A percentile compares a stretch with the other conserved stretches of the same genome.
Conservation (phyloP, 2,888 invertebrate species). For the Parnassius apollo region DNA sequence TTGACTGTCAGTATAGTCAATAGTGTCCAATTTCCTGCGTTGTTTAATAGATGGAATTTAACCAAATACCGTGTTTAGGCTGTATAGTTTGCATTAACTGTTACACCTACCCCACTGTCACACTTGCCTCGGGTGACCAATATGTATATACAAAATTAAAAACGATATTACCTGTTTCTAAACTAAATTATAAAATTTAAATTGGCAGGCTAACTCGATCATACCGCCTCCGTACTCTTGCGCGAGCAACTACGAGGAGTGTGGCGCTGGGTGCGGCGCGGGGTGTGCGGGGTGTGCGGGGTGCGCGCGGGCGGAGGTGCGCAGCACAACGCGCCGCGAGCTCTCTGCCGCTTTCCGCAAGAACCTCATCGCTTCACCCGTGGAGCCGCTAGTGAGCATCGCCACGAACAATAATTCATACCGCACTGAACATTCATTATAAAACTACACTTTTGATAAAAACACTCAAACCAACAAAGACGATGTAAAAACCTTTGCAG, state of each 20-base stretch:
- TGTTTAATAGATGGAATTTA: too few relatives aligned
- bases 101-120: too few relatives aligned
- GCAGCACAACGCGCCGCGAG: conserved; percentile 33
- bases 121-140: too few relatives aligned
- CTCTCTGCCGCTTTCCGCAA: conserved; percentile 53
- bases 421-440: too few relatives aligned
- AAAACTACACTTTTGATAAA: too few relatives aligned
- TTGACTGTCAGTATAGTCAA: too few relatives aligned
- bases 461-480: too few relatives aligned
- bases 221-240: conserved; percentile 92
- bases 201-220: conserved; percentile 85
- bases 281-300: conserved; percentile 40
- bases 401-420: neutral
- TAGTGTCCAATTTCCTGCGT: too few relatives aligned
- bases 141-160: too few relatives aligned
- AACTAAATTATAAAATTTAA: neutral
- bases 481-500: too few relatives aligned
- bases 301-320: conserved; percentile 46
- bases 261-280: conserved; percentile 60
- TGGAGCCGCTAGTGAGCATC: conserved; percentile 40
- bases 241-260: conserved; percentile 85
- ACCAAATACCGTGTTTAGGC: too few relatives aligned
- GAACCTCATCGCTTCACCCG: conserved; percentile 62
- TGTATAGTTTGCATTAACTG: too few relatives aligned
- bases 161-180: neutral